Base-by-base conservation (phyloP, 1,140 invertebrate species). In the Drosophila malerkotliana region DNA sequence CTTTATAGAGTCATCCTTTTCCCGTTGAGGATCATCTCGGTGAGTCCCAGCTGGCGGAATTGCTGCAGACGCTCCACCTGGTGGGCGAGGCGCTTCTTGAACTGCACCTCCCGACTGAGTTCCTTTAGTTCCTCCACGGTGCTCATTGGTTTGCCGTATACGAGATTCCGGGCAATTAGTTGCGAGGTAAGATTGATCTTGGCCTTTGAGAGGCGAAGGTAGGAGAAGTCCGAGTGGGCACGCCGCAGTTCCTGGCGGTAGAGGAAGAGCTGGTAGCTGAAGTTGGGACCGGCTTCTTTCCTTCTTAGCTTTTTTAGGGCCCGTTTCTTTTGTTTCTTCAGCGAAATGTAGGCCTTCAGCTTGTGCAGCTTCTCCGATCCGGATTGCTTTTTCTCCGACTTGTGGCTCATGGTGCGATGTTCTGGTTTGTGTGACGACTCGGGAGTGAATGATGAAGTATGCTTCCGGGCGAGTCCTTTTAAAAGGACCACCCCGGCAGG, bases 91-190 rank as follows among this genome's bases (percentile, higher is more conserved):
- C 76, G 79, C 21, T 87, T 87, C 72, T 87, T 87, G 52, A 88
- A 87, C 55, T 87, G 79, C 53, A 88, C 69, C 60, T 87, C 83
- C 5, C 83, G 83, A 32, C 83, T 88, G n/a, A 87, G 62, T 32
- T 63, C 48, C 60, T 87, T 87, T 1, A 87, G 75, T 34, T 87
- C 83, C 2, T 87, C 79, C 15, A 88, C 44, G 18, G 49, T 83
- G 53, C 76, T 59, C 32, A 77, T 34, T 0, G 72, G 66, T 7
- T 58, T 72, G 28, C 34, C 64, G 53, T 10, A 41, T 15, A 48
- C 66, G 9, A 87, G 69, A 8, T 83, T 79, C 54, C 78, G 63
- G 47, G 59, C 76, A 3, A 87, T 87, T 4, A 87, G 72, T 3
- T 76, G 44, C 2, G 71, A 51, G 4, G 83, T 87, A 2, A 87